Base-by-base conservation (phyloP, 2,113 vertebrate species). In the Melanocharis versteri region DNA sequence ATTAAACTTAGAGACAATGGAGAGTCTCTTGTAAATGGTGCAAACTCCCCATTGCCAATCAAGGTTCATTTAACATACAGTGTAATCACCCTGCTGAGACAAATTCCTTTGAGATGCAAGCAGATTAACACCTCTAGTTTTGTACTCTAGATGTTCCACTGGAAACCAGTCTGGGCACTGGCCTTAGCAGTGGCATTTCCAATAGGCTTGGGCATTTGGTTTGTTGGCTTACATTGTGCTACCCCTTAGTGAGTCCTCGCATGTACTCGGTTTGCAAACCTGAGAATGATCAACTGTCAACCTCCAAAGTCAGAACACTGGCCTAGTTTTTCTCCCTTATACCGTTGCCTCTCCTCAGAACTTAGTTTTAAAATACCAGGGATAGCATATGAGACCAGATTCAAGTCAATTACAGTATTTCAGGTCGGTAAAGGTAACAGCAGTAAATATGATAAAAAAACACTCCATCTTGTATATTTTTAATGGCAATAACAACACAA, bases 91-190 rank as follows among this genome's bases (percentile, higher is more conserved):
- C 84, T 80, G 31, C 76, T 93, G 83, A 96, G 83, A 82, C 42
- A 65, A 85, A 81, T 65, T 83, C 16, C 89, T 95, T 92, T 93
- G 93, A 70, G 91, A 96, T 51, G 69, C 89, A 62, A 69, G 58
- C 31, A 93, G 51, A 75, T 85, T 76, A 87, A 75, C 28, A 30
- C 64, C 33, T 97, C 93, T 97, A 92, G 96, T 97, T 97, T 90
- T 90, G 83, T 92, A 66, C 64, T 76, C 15, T 31, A 94, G 56
- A 83, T 97, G 78, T 96, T 84, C 54, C 71, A 28, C 23, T 90
- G 86, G 71, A 95, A 97, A 94, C 90, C 58, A 88, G 47, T 23
- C 40, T 82, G 65, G 47, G 33, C 58, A 62, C 15, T 70, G 50
- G 50, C 73, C 94, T 54, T 57, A 89, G 51, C 26, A 86, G 40